Conservation (phyloP, 2,797 vertebrate genomes). For the Chiloscyllium punctatum region DNA sequence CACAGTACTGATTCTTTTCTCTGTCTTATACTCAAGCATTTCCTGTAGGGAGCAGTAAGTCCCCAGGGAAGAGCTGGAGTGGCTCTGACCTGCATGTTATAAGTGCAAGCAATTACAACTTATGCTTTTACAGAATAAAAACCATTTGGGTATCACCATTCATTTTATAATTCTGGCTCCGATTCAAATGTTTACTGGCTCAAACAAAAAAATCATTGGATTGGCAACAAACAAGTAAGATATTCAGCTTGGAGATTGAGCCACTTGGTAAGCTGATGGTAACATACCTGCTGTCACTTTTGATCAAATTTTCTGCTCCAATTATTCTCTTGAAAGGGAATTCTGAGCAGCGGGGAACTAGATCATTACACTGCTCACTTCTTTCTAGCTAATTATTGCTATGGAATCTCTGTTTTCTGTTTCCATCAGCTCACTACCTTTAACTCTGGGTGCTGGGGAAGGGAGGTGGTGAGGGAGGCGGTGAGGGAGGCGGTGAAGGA, state of each 20-base stretch:
- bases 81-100: not conserved
- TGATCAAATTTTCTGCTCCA: not conserved
- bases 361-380: not conserved
- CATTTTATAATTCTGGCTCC: not conserved
- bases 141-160: not conserved
- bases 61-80: too few relatives aligned
- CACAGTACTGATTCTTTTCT: too few relatives aligned
- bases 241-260: not conserved
- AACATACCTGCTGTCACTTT: not conserved
- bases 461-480: not conserved
- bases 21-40: not conserved
- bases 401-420: not conserved
- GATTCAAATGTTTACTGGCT: not conserved
- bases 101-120: not conserved
- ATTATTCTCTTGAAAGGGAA: not conserved
- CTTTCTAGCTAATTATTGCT: not conserved
- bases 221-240: not conserved
- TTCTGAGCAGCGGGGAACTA: not conserved
- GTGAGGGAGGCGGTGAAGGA: not conserved
- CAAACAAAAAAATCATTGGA: not conserved
- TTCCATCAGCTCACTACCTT: not conserved
- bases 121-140: not conserved
- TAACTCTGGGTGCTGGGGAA: not conserved
- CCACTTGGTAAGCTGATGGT: not conserved
- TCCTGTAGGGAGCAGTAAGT: not conserved